Evolutionary conservation across 2,113 vertebrate species (phyloP), one percentile per base, ranked within the genome.

Genomic region (Chelonoidis abingdonii): DNA sequence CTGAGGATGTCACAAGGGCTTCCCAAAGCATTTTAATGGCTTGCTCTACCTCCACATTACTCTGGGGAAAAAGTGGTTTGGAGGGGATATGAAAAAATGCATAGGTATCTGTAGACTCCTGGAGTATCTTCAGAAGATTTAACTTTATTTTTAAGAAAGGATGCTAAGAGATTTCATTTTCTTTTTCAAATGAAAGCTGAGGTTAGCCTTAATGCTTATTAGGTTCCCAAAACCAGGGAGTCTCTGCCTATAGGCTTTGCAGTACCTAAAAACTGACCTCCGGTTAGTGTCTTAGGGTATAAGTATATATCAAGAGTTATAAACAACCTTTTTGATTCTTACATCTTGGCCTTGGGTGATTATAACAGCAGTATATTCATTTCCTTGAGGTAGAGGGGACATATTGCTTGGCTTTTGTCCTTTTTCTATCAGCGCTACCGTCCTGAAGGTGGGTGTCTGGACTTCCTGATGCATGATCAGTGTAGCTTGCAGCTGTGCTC

Each of bases 371-470:
- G 4, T 12, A 17, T 16, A 0, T 27, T 53, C 29, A 56, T 87
- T 53, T 7, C 10, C 0, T 0, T 69, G 14, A 22, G 22, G 17
- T 25, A 25, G 24, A 44, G 22, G 24, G 41, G 38, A 11, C 41
- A 25, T 76, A 76, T 41, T 76, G 75, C n/a, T 38, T 2, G 13
- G 75, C 75, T 76, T 44, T 27, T 76, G 24, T 76, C 24, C 29
- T 38, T 41, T 31, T 69, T 41, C 9, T 29, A 38, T 84, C 79
- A 31, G 81, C 2, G 21, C 53, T 53, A 21, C 24, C 50, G 62
- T 29, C 24, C n/a, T n/a, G 52, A 44, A 86, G 19, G 24, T 41
- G 10, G 75, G 12, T 76, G 24, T 41, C 24, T 24, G 38, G 10
- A 44, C 12, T 47, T 47, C 47, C 41, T 13, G 59, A 52, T 27